Conservation (phyloP, 2,797 vertebrate species). For the Alcedo atthis region DNA sequence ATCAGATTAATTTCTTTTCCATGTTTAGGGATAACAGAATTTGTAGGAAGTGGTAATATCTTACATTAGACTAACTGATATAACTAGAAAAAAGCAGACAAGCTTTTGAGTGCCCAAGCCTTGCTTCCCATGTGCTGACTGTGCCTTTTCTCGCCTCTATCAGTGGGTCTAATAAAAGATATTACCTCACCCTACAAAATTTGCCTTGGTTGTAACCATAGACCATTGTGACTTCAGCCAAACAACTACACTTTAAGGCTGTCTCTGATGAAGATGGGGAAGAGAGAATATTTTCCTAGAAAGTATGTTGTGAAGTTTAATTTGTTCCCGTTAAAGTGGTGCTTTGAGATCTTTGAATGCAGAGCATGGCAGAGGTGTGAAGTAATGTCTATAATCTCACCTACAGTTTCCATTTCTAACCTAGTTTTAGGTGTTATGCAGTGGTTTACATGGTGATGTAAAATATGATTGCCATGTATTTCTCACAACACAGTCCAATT, state of each 20-base stretch:
- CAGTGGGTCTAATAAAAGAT: not conserved
- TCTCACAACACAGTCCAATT: constrained; percentile 12
- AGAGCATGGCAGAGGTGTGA: constrained; percentile 9
- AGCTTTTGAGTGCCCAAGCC: not conserved
- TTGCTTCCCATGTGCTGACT: not conserved
- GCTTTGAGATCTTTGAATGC: constrained; percentile 29
- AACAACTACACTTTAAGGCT: not conserved
- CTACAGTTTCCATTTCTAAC: constrained; percentile 36
- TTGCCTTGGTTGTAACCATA: constrained; percentile 15
- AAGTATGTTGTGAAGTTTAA: constrained; percentile 45
- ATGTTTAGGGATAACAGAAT: not conserved
- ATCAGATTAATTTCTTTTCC: not conserved
- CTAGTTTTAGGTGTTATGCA: constrained; percentile 27
- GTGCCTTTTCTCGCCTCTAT: not conserved
- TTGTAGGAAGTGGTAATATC: not conserved
- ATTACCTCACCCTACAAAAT: constrained; percentile 3
- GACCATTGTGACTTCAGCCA: constrained; percentile 3
- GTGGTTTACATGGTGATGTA: constrained; percentile 36
- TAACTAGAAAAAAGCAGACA: not conserved
- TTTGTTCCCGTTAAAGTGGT: constrained; percentile 8
- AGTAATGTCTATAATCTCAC: constrained; percentile 47
- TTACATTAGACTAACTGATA: not conserved
- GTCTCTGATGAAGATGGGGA: not conserved
- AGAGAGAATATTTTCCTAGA: constrained; percentile 12
- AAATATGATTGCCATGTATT: constrained; percentile 28